These are phyloP conservation scores for Stigmatopora argus DNA, from an alignment of 2,113 vertebrate species.

Conservation along the genomic window DNA sequence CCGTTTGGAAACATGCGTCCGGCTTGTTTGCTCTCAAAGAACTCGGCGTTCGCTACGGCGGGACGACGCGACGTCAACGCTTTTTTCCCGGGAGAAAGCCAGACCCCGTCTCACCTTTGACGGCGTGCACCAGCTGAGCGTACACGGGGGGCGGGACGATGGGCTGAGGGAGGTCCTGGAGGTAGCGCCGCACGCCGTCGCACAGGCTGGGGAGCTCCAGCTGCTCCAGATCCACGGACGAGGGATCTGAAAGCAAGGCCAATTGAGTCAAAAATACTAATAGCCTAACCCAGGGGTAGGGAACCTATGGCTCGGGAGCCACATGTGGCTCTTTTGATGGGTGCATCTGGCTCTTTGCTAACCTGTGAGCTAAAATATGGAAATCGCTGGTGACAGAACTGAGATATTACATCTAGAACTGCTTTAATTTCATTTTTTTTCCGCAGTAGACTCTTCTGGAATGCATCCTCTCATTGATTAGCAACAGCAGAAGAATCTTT, in stretches of 20 bases:
- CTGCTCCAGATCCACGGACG: constrained; percentile 78
- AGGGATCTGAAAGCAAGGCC: constrained; percentile 67
- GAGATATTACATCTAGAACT: no score
- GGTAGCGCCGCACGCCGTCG: constrained; percentile 84
- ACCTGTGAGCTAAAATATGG: no score
- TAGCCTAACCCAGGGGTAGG: no score
- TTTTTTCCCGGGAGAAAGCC: neutral
- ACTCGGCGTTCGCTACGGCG: constrained; percentile 36
- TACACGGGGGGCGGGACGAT: constrained; percentile 80
- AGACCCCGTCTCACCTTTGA: constrained; percentile 75
- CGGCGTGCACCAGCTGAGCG: constrained; percentile 79
- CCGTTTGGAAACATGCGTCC: neutral
- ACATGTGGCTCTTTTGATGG: no score
- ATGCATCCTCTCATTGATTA: no score
- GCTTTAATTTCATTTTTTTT: no score
- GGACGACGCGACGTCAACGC: constrained; percentile 18
- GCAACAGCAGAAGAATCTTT: no score
- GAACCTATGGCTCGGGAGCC: no score
- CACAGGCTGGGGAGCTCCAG: constrained; percentile 81
- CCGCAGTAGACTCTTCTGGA: no score
- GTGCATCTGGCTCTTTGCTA: no score
- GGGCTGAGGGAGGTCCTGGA: constrained; percentile 92
- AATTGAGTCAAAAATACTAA: neutral
- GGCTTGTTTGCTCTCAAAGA: constrained; percentile 30
- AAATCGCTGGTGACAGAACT: no score